Evolutionary conservation across 1,140 invertebrate genomes (phyloP), one percentile per base, ranked within the genome.

Genomic region (Thaumetopoea pityocampa): DNA sequence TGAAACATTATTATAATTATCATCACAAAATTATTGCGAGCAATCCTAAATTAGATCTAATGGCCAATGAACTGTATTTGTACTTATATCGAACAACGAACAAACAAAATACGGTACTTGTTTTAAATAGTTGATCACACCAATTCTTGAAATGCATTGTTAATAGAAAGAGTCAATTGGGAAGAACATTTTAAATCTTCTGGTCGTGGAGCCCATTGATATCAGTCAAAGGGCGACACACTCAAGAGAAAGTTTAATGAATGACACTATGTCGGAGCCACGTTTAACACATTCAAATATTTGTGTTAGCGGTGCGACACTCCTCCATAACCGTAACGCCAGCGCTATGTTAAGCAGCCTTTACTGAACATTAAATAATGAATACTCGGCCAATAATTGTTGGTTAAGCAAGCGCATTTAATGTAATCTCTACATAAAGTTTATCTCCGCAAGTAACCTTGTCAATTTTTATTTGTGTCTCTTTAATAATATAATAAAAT

Each of bases 181-280:
- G 27, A 16, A 18, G 37, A 30, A 41, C 37, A 23, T 41, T 41
- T 41, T 41, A 23, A 41, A 30, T 5, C 37, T 41, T 23, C 32
- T 41, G 18, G 37, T 32, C 24, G 37, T 30, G 19, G 27, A n/a
- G 28, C 37, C 11, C 37, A 41, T 30, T 41, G 37, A 32, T 41
- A 41, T 30, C 37, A 30, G 37, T 41, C 27, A 40, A 40, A 40
- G 27, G 37, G 27, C 37, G 26, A 18, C 29, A 35, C 10, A 34
- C 37, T 52, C 36, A 24, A 48, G 50, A 50, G 47, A 54, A 59
- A 59, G 51, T 54, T 51, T 50, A 59, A 54, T 51, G 40, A 59
- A 59, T 59, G 37, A 51, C 40, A 45, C 24, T 46, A 7, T 47
- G 40, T 37, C 43, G 41, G 34, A 6, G 24, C 33, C 16, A 29